Evolutionary conservation across 2,888 invertebrate genomes (phyloP).

Genomic region (Drosophila subsilvestris): DNA sequence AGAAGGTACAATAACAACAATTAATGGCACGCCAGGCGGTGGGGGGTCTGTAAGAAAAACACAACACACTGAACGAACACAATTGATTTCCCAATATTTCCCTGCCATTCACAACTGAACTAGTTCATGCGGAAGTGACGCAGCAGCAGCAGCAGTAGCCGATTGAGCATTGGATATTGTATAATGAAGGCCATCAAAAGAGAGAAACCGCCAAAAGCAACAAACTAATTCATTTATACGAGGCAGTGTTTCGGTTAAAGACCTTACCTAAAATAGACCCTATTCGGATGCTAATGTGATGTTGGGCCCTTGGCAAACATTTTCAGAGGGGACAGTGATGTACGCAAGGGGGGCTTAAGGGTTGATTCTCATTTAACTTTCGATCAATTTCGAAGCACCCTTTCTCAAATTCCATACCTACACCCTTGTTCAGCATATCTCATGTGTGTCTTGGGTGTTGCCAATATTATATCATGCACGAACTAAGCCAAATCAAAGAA

Average conservation of each 20-base stretch:
- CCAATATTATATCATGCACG: slow-evolving; percentile 57
- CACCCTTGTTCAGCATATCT: slow-evolving; percentile 19
- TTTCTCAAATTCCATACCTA: background rate
- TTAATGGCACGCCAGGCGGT: slow-evolving; percentile 58
- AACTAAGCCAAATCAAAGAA: slow-evolving; percentile 34
- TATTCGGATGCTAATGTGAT: slow-evolving; percentile 25
- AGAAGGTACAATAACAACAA: slow-evolving; percentile 27
- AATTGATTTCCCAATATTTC: slow-evolving; percentile 40
- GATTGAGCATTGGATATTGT: slow-evolving; percentile 39
- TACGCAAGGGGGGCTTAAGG: background rate
- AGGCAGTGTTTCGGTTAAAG: slow-evolving; percentile 30
- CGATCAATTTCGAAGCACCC: background rate
- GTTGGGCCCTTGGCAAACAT: slow-evolving; percentile 15
- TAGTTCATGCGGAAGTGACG: slow-evolving; percentile 66
- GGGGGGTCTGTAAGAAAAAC: slow-evolving; percentile 26
- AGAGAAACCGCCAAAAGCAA: slow-evolving; percentile 35
- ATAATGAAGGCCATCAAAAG: slow-evolving; percentile 46
- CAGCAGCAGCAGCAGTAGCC: slow-evolving; percentile 6
- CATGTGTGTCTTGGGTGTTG: slow-evolving; percentile 23
- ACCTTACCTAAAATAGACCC: slow-evolving; percentile 25
- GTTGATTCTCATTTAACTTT: background rate
- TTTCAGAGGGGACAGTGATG: slow-evolving; percentile 7
- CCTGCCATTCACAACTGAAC: slow-evolving; percentile 31
- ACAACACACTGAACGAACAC: too few species aligned
- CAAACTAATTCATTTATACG: slow-evolving; percentile 20